Evolutionary conservation across 2,797 vertebrate genomes (phyloP).

Genomic region (Acanthurus lineatus): DNA sequence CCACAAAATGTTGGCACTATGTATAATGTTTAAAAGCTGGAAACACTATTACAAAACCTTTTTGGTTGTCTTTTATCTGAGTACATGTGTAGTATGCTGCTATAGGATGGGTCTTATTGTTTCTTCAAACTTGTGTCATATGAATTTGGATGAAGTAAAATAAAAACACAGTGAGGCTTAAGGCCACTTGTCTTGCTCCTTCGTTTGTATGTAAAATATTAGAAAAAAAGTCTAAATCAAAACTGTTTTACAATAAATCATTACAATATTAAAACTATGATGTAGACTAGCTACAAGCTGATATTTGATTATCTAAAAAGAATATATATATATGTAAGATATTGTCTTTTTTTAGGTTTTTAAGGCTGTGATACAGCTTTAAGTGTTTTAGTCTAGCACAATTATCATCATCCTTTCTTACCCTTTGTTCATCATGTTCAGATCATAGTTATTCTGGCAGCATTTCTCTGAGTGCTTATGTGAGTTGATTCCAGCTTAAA

Average conservation of each 20-base stretch:
- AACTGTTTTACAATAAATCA: neutral
- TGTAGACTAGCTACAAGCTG: neutral
- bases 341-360: neutral
- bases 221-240: neutral
- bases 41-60: neutral
- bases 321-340: neutral
- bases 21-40: neutral
- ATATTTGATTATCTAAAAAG: neutral
- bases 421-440: neutral
- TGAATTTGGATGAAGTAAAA: constrained; percentile 9
- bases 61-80: neutral
- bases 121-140: neutral
- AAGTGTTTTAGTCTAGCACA: neutral
- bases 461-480: no score
- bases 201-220: neutral
- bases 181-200: no score
- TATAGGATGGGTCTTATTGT: neutral
- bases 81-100: neutral
- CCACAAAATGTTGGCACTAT: neutral
- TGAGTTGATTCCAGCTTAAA: no score
- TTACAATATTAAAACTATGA: neutral
- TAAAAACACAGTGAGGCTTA: constrained; percentile 21
- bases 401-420: no score
- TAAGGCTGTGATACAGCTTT: neutral
- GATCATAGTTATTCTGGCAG: neutral